Conservation (phyloP, 2,113 vertebrate species). For the Rhizomys pruinosus region DNA sequence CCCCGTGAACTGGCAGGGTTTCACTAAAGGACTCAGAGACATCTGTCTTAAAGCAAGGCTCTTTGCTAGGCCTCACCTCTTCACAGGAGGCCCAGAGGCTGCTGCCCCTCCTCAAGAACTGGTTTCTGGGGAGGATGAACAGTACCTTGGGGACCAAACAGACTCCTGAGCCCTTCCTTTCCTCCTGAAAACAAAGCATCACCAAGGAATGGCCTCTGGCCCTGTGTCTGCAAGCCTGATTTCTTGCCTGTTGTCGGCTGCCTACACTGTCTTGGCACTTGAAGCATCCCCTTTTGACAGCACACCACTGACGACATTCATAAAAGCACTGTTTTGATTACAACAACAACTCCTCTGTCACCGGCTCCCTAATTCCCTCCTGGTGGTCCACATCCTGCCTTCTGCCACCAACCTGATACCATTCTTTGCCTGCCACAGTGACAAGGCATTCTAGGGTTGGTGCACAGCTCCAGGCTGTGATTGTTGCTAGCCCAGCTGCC, state of each 20-base stretch:
- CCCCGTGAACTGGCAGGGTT: background rate
- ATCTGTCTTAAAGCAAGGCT: background rate
- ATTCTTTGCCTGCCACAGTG: background rate
- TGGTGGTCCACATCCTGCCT: background rate
- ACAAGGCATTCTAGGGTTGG: background rate
- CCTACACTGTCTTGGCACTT: background rate
- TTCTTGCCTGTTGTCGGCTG: background rate
- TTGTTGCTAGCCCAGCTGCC: background rate
- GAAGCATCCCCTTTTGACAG: background rate
- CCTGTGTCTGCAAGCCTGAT: background rate
- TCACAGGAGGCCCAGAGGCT: background rate
- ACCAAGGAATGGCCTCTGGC: background rate
- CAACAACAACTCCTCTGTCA: background rate
- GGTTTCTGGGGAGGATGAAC: background rate
- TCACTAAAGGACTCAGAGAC: background rate
- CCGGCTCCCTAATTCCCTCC: background rate
- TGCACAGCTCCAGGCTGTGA: background rate
- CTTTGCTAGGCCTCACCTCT: background rate
- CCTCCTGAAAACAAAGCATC: background rate
- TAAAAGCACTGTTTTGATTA: background rate
- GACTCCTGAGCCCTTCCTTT: background rate
- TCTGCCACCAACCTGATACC: background rate
- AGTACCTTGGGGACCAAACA: background rate
- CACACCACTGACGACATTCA: background rate
- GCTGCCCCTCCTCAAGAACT: background rate